phyloP scores from a whole-genome alignment of 1,140 invertebrate species.

The Achatina immaculata region DNA sequence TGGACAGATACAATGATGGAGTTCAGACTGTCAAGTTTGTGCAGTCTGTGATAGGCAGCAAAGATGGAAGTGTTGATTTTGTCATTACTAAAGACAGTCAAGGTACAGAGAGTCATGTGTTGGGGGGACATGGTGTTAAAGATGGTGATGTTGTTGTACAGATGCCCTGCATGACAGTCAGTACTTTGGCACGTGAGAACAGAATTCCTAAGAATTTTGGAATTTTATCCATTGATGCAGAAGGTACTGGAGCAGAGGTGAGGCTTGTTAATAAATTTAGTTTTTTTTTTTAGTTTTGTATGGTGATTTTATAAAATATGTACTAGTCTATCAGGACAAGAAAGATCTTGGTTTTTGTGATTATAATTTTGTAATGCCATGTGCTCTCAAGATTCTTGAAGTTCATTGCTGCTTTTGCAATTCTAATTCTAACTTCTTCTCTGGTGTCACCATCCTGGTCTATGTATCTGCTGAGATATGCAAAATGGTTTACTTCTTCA shows the following conservation, averaged over 20 bases:
- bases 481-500: no score
- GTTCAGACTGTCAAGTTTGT: slow-evolving; percentile 54
- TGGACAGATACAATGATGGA: slow-evolving; percentile 50
- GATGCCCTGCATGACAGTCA: slow-evolving; percentile 55
- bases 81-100: slow-evolving; percentile 46
- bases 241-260: slow-evolving; percentile 59
- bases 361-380: no score
- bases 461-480: no score
- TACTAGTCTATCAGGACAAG: no score
- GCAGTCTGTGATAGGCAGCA: slow-evolving; percentile 47
- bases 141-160: slow-evolving; percentile 34
- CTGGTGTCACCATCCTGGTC: no score
- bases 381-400: no score
- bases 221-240: slow-evolving; percentile 63
- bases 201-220: slow-evolving; percentile 57
- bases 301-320: no score
- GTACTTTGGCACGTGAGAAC: slow-evolving; percentile 50
- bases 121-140: not conserved
- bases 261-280: no score
- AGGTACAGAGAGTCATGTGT: slow-evolving; percentile 55
- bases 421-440: no score
- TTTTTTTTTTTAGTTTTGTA: no score
- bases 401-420: no score
- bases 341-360: no score
- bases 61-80: slow-evolving; percentile 50